Conservation (phyloP, 2,888 invertebrate genomes). For the Phytoseiulus persimilis region DNA sequence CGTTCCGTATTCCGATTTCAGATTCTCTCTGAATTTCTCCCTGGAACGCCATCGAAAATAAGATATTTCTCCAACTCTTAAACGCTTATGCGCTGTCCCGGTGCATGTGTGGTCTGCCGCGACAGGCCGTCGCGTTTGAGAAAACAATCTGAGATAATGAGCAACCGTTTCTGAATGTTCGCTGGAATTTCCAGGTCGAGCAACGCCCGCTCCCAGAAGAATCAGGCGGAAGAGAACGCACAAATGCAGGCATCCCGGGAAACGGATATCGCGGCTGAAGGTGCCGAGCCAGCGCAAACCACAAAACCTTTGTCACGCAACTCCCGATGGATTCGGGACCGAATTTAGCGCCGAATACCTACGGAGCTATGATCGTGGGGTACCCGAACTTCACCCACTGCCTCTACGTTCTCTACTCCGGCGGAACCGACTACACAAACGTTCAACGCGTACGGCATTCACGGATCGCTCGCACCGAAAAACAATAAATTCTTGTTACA, state of each 20-base stretch:
- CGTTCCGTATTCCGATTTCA: constrained; percentile 5
- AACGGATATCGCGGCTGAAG: no score
- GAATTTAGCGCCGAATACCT: not conserved
- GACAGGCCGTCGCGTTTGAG: no score
- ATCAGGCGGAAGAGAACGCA: no score
- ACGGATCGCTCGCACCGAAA: not conserved
- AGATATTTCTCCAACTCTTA: no score
- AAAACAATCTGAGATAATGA: no score
- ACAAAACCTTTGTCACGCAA: not conserved
- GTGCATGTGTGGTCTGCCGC: no score
- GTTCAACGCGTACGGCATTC: not conserved
- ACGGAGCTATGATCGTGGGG: not conserved
- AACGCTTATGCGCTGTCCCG: no score
- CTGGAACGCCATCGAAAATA: not conserved
- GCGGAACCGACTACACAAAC: not conserved
- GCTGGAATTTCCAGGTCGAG: no score
- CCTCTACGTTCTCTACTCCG: not conserved
- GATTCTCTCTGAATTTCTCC: not conserved
- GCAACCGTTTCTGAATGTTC: no score
- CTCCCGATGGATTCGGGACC: not conserved
- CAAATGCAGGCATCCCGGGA: no score
- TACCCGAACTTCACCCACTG: not conserved
- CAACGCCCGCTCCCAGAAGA: no score
- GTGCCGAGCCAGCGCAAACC: no score
- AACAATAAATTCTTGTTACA: not conserved